Evolutionary conservation across 1,140 invertebrate species (phyloP).

Genomic region (Venustaconcha ellipsiformis): DNA sequence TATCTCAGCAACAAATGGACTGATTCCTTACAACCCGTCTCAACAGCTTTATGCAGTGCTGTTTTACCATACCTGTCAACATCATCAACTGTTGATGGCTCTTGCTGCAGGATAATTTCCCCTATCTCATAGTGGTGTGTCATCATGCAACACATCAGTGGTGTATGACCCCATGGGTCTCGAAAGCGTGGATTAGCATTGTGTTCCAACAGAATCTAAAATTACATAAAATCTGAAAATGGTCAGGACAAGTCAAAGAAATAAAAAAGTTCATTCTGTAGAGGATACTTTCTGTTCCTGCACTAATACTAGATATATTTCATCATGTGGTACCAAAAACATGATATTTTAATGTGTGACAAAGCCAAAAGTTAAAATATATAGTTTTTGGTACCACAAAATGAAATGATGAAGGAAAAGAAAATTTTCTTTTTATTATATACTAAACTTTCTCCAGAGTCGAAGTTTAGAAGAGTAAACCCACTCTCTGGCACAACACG

Average conservation of each 20-base stretch:
- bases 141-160: conserved; percentile 41
- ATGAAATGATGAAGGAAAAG: no score
- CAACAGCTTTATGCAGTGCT: conserved; percentile 37
- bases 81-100: conserved; percentile 24
- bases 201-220: conserved; percentile 29
- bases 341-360: no score
- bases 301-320: no score
- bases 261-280: no score
- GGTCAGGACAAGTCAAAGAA: background rate
- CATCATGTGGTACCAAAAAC: no score
- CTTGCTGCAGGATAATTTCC: conserved; percentile 25
- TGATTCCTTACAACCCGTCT: conserved; percentile 16
- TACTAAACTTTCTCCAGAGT: no score
- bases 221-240: background rate
- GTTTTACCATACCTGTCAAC: conserved; percentile 41
- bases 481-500: no score
- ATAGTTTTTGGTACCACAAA: no score
- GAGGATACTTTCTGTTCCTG: no score
- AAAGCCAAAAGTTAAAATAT: no score
- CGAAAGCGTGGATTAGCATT: conserved; percentile 28
- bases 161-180: conserved; percentile 47
- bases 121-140: conserved; percentile 36
- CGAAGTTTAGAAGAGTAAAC: no score
- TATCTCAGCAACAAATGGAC: conserved; percentile 29
- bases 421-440: no score